Conservation (phyloP, 2,888 invertebrate species). For the Bombylius discolor region DNA sequence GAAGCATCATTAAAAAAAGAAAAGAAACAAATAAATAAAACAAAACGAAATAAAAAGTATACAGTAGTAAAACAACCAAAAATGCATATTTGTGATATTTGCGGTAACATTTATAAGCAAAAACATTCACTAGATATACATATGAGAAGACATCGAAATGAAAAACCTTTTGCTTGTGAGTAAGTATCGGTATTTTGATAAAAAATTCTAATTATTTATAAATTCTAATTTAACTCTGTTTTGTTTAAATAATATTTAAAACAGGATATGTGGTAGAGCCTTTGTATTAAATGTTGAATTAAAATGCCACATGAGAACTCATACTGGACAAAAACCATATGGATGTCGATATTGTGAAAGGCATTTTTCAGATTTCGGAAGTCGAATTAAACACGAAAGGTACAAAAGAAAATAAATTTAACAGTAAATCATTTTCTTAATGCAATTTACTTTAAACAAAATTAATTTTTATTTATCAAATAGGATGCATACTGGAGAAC, state of each 20-base stretch:
- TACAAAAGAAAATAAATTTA: conserved; percentile 9
- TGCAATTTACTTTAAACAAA: background rate
- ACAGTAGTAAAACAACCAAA: background rate
- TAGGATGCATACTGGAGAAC: conserved; percentile 32
- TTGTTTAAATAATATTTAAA: no score
- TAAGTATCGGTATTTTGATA: conserved; percentile 16
- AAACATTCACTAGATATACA: conserved; percentile 33
- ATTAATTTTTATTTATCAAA: background rate
- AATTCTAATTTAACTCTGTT: background rate
- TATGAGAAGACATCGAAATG: conserved; percentile 32
- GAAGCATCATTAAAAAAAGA: background rate
- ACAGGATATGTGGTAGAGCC: conserved; percentile 31
- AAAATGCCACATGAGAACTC: conserved; percentile 35
- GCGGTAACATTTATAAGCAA: conserved; percentile 33
- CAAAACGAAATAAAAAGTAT: background rate
- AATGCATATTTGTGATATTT: conserved; percentile 29
- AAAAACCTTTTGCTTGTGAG: conserved; percentile 35
- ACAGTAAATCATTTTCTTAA: no score
- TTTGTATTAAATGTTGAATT: conserved; percentile 34
- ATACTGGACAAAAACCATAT: conserved; percentile 35
- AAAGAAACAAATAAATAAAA: background rate
- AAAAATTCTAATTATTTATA: background rate
- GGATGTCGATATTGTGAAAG: conserved; percentile 33
- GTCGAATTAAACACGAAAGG: conserved; percentile 36
- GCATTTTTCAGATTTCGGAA: conserved; percentile 35